phyloP scores from a whole-genome alignment of 2,888 invertebrate species.

The Acleris emargana region DNA sequence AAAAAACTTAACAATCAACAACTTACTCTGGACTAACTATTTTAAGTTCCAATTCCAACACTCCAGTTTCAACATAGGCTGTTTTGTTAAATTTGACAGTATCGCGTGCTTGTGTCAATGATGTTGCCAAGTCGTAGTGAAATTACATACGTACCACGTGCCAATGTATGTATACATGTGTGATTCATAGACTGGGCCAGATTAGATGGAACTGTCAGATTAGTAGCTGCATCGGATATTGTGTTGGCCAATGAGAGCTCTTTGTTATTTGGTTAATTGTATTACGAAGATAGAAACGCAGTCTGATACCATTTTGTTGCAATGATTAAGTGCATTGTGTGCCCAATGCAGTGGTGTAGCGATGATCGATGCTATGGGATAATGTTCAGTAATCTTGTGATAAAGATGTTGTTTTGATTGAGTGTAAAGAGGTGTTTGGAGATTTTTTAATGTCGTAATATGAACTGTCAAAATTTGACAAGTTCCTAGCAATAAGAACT shows the following conservation, averaged over 20 bases:
- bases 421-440: no score
- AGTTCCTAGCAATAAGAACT: no score
- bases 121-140: conserved; percentile 61
- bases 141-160: conserved; percentile 64
- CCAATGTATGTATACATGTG: conserved; percentile 50
- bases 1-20: conserved; percentile 15
- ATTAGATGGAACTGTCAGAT: conserved; percentile 43
- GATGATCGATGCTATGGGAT: background rate
- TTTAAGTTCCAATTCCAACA: conserved; percentile 2
- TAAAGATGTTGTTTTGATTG: background rate
- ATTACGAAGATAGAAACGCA: conserved; percentile 1
- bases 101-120: conserved; percentile 43
- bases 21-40: conserved; percentile 20
- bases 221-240: background rate
- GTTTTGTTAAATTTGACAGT: background rate
- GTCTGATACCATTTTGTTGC: conserved; percentile 5
- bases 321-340: conserved; percentile 4
- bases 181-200: conserved; percentile 45
- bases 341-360: background rate
- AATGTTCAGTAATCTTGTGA: background rate
- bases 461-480: no score
- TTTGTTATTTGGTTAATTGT: background rate
- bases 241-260: background rate
- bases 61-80: background rate
- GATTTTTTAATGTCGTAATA: no score